A percentile compares a stretch with the other conserved stretches of the same genome.
These are phyloP conservation scores for Buathra laborator DNA, from an alignment of 2,888 invertebrate species.

Conservation along the genomic window DNA sequence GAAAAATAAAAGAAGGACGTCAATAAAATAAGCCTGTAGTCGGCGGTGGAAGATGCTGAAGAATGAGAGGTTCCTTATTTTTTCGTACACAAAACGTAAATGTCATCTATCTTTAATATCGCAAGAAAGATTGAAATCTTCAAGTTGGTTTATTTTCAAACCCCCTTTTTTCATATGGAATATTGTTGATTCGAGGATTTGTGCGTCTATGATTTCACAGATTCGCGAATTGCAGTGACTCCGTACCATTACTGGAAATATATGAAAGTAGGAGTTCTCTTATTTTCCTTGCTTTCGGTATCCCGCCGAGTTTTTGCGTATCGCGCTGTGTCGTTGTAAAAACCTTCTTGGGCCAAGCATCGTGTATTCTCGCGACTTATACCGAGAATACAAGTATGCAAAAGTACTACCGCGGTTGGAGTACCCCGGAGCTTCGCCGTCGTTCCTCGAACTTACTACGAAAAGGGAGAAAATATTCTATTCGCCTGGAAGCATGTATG, in stretches of 20 bases:
- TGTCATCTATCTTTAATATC: conserved; percentile 43
- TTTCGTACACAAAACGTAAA: conserved; percentile 47
- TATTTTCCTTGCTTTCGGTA: conserved; percentile 58
- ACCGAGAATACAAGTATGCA: conserved; percentile 54
- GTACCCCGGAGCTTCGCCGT: conserved; percentile 29
- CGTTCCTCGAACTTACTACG: conserved; percentile 68
- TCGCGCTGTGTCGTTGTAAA: conserved; percentile 50
- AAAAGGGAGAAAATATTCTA: conserved; percentile 76
- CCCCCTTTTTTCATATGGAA: neutral
- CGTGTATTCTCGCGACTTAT: conserved; percentile 42
- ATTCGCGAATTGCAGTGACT: conserved; percentile 24
- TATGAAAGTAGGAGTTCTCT: conserved; percentile 52
- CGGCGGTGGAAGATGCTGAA: conserved; percentile 1
- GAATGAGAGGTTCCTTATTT: conserved; percentile 35
- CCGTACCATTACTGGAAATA: conserved; percentile 52
- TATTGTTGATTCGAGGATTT: conserved; percentile 50
- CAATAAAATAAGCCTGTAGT: conserved; percentile 64
- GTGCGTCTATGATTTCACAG: conserved; percentile 47
- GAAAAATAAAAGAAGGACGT: conserved; percentile 63
- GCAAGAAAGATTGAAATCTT: conserved; percentile 32
- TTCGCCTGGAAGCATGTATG: conserved; percentile 74
- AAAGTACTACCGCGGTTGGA: conserved; percentile 49
- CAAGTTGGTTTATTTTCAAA: neutral
- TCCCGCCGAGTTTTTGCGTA: conserved; percentile 69
- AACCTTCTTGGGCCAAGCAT: conserved; percentile 51